Base-by-base conservation (phyloP, 2,888 invertebrate species). In the Ceratothoa steindachneri region DNA sequence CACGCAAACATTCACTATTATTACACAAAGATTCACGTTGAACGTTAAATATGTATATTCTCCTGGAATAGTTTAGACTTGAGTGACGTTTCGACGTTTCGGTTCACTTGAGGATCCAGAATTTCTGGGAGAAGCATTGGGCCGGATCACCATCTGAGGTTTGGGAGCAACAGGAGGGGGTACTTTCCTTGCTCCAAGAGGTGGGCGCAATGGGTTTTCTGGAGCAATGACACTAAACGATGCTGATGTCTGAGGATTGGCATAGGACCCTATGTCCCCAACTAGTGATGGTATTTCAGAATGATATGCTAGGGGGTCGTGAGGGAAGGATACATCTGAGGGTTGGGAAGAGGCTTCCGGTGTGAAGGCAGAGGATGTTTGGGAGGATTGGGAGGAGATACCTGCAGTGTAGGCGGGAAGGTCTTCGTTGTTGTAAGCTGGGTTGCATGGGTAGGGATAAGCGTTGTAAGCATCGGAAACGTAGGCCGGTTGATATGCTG, bases 141-240 rank as follows among this genome's bases (percentile, higher is more conserved):
- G 72, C 22, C 74, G 75, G 66, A 69, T 72, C 22, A 71, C 70
- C 27, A 74, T 60, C 30, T 72, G 75, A 22, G 77, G 77, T 30
- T 77, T 77, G 15, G 73, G 74, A n/a, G 80, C 77, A n/a, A 75
- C 74, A 15, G 73, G 73, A 27, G 77, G 75, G 31, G 80, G 80
- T n/a, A 81, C 73, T 68, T 77, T 77, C 64, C 77, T 31, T n/a
- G 72, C 73, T 60, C 86, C 85, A 5, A 84, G 83, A 9, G 84
- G 84, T 27, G 67, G 67, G 7, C 64, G 24, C 2, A 67, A 4
- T n/a, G 64, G 30, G 29, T 78, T 73, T 12, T 78, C 75, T 1
- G 75, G 71, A n/a, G n/a, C n/a, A n/a, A n/a, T n/a, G 55, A 41
- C 68, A 7, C 65, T 31, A 30, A 55, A 51, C 60, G 75, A 77